Evolutionary conservation across 2,113 vertebrate species (phyloP).

Genomic region (Pachyramphus minor): DNA sequence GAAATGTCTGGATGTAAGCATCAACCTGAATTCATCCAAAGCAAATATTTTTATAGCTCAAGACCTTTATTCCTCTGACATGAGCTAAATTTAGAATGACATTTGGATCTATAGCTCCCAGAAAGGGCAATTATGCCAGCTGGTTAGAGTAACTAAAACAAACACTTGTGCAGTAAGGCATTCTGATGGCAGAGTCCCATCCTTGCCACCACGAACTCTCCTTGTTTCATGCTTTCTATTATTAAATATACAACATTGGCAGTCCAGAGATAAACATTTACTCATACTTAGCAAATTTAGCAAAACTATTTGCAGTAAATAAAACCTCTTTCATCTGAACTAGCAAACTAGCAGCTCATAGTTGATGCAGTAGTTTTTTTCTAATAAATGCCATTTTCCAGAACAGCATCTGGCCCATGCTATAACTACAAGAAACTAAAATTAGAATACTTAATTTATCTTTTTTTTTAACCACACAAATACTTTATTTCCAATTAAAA

Average conservation of each 20-base stretch:
- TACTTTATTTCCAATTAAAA: neutral
- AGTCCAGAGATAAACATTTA: slow-evolving; percentile 26
- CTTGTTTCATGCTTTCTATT: slow-evolving; percentile 42
- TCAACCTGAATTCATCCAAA: slow-evolving; percentile 33
- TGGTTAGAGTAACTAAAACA: slow-evolving; percentile 71
- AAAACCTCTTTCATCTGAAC: neutral
- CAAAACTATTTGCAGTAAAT: neutral
- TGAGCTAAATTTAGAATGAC: slow-evolving; percentile 67
- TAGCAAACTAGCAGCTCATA: neutral
- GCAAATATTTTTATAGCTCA: slow-evolving; percentile 61
- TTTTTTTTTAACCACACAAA: neutral
- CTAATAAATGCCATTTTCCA: neutral
- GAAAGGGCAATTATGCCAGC: slow-evolving; percentile 68
- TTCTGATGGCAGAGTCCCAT: slow-evolving; percentile 43
- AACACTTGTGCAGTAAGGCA: slow-evolving; percentile 57
- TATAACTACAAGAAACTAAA: neutral
- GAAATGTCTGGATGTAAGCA: neutral
- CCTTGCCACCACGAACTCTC: neutral
- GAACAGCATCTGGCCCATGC: neutral
- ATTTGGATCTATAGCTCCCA: slow-evolving; percentile 64
- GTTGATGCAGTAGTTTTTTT: neutral
- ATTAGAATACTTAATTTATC: neutral
- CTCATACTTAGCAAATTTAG: neutral
- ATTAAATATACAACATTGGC: slow-evolving; percentile 16
- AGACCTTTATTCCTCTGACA: slow-evolving; percentile 52